phyloP scores from a whole-genome alignment of 2,113 vertebrate genomes.

The Spheniscus mendiculus region DNA sequence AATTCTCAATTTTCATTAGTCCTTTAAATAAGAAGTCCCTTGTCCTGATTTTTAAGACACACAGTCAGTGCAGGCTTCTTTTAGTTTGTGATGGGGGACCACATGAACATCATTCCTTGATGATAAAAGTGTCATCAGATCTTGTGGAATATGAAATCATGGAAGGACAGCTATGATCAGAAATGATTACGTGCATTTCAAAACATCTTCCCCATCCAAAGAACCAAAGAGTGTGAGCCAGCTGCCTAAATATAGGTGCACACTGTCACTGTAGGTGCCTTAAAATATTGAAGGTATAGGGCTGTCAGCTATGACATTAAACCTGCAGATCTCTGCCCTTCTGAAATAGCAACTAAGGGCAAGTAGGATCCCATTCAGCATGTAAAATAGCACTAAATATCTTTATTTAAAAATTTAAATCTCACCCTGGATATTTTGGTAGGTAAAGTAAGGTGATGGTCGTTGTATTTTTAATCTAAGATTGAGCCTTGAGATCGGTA shows the following conservation, averaged over 20 bases:
- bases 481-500: rapidly evolving
- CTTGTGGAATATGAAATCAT: not conserved
- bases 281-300: not conserved
- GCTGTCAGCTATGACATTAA: not conserved
- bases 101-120: not conserved
- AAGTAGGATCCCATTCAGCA: not conserved
- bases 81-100: not conserved
- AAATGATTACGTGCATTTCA: not conserved
- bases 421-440: not conserved
- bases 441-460: not conserved
- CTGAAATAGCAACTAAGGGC: not conserved
- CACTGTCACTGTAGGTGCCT: not conserved
- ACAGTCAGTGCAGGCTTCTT: not conserved
- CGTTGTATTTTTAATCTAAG: not conserved
- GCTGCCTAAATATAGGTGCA: not conserved
- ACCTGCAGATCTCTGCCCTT: not conserved
- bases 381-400: not conserved
- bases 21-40: not conserved
- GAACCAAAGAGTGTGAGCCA: not conserved
- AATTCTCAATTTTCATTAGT: not conserved
- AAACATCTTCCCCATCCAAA: not conserved
- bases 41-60: not conserved
- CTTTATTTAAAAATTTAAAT: not conserved
- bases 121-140: not conserved
- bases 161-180: not conserved